Evolutionary conservation across 64 coral and sea anemone species (phyloP), one percentile per base, ranked within the genome.

Genomic region (Pachyseris speciosa): DNA sequence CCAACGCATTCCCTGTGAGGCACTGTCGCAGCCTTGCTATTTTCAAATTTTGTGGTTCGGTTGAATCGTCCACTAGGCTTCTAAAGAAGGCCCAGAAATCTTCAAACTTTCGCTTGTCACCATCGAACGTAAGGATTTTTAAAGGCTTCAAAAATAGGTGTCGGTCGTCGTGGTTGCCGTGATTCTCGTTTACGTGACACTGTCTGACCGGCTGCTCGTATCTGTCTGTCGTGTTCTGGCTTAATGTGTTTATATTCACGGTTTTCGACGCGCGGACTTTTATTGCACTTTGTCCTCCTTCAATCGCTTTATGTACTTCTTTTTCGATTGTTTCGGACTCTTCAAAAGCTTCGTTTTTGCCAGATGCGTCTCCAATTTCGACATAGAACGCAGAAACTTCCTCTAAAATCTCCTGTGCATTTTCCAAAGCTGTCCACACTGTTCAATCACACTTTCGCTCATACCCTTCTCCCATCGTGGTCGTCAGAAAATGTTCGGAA

Each of bases 21-120:
- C 78, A 49, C 49, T 55, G 41, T 47, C 74, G 31, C 49, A 55
- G 42, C 22, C 90, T 83, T 43, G 83, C 80, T 58, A 86, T 86
- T 60, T 93, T 86, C 7, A 73, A 33, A 55, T 79, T 93, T 16
- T 50, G 52, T 29, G 59, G 70, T 68, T 86, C 72, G 7, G 51
- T 28, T 33, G 26, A 32, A 12, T 43, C 26, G 57, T 86, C 91
- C n/a, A 80, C 83, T 22, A 93, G 73, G 37, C 66, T 69, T 10
- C 34, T 37, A 69, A 69, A 69, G 30, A 69, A 15, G 30, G 10
- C 66, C 66, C 66, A 37, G 30, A 69, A 69, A 69, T 69, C 30
- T 27, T 85, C 90, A 49, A 92, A 92, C 15, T 85, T 64, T 10
- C 78, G 40, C 65, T 91, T 91, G 9, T n/a, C n/a, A n/a, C 88